A percentile compares a stretch with the other conserved stretches of the same genome.
These are phyloP conservation scores for Ooceraea biroi DNA, from an alignment of 1,140 invertebrate species.

Conservation along the genomic window DNA sequence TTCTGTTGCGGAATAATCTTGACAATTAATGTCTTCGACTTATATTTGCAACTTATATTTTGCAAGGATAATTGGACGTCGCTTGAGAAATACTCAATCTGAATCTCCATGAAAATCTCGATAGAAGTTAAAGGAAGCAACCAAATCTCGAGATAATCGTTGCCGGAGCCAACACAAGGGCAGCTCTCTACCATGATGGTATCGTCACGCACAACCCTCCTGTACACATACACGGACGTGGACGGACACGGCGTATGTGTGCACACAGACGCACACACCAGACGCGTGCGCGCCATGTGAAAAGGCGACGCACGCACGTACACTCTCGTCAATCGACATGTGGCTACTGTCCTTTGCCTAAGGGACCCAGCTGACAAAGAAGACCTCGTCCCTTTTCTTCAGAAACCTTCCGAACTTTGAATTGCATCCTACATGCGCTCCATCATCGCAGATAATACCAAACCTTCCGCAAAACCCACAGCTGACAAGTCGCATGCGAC, in stretches of 20 bases:
- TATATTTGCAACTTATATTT: background rate
- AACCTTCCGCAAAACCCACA: background rate
- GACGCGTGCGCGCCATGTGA: background rate
- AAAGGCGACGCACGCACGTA: background rate
- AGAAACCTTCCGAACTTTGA: conserved; percentile 67
- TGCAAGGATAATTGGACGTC: no score
- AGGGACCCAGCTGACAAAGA: conserved; percentile 76
- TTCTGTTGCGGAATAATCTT: background rate
- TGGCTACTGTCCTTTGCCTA: conserved; percentile 76
- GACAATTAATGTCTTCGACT: no score
- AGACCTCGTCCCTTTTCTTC: conserved; percentile 78
- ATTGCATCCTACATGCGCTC: conserved; percentile 66
- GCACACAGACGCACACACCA: conserved; percentile 10
- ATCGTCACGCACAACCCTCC: conserved; percentile 43
- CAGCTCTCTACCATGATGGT: conserved; percentile 27
- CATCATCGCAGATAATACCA: background rate
- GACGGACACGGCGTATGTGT: conserved; percentile 44
- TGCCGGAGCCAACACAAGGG: background rate
- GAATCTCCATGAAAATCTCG: no score
- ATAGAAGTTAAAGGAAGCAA: background rate
- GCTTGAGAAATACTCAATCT: no score
- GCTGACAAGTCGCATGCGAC: no score
- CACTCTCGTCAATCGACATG: conserved; percentile 76
- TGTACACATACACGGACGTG: no score
- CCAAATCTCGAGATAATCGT: background rate